Evolutionary conservation across 2,888 invertebrate genomes (phyloP), one percentile per base, ranked within the genome.

Genomic region (Ecliptopera silaceata): DNA sequence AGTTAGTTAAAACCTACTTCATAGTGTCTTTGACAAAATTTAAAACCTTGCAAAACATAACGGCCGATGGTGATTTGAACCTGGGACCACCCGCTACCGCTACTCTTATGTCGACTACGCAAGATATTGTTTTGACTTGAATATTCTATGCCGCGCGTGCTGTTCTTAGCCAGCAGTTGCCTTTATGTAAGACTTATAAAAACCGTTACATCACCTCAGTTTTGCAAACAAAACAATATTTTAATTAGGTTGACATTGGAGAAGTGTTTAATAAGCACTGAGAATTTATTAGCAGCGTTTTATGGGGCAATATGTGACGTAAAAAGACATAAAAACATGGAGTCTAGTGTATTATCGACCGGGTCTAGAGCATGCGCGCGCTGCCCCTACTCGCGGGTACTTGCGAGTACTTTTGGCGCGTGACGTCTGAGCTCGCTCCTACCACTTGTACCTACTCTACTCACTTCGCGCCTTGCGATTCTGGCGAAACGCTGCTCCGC

Each of bases 301-400:
- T 84, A 66, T 86, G 80, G 78, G 82, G 80, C 79, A 83, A 84
- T 83, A 84, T 75, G 78, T 86, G 81, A 84, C 81, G 82, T 79
- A 80, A 86, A 84, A 85, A 79, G 86, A 85, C 86, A 88, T 90
- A 88, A 90, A 90, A 90, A 88, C 82, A 85, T 86, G 78, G 84
- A 88, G 89, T 88, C 87, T 89, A 87, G 86, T 81, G 82, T 79
- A 71, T 76, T 89, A 90, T 91, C 90, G 90, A 90, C 88, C 90
- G 84, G 82, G 77, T 70, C 61, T 65, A 15, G 68, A 69, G 58
- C 13, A 74, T 80, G 86, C 89, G 90, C 90, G 90, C 90, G 89
- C 82, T 76, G 75, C 80, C 70, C 18, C 49, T 42, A 11, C 41
- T 20, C 20, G 32, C 39, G 17, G 47, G 39, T 47, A 57, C 46